Percentiles rank a stretch among this genome's conserved stretches.
Conservation (phyloP, 2,797 vertebrate genomes). For the Alcedo quadribrachys region DNA sequence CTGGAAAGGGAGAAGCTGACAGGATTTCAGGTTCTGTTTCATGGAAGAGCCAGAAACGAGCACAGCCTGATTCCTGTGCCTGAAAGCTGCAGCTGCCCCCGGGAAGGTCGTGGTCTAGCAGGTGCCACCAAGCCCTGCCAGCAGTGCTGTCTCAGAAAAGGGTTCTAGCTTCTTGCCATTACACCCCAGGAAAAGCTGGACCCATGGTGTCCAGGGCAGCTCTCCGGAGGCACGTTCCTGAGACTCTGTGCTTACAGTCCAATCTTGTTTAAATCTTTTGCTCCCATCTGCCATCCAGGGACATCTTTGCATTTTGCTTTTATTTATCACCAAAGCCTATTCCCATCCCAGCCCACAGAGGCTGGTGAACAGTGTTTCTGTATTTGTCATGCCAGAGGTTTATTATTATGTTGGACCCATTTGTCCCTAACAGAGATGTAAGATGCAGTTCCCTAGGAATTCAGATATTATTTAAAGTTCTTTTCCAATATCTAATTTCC, state of each 20-base stretch:
- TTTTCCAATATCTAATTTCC: slow-evolving; percentile 69
- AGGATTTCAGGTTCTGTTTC: background rate
- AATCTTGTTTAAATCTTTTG: background rate
- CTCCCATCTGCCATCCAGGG: background rate
- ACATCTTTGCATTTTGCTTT: background rate
- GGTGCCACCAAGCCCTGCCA: background rate
- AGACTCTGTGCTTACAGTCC: background rate
- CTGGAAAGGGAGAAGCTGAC: background rate
- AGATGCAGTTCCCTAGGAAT: slow-evolving; percentile 61
- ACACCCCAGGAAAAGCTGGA: background rate
- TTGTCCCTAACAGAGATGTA: slow-evolving; percentile 47
- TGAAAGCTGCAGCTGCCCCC: background rate
- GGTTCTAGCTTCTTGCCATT: background rate
- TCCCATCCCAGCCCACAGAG: background rate
- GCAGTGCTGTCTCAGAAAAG: background rate
- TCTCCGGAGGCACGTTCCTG: background rate
- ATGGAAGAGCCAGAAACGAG: background rate
- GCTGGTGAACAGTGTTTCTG: background rate
- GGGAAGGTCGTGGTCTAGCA: background rate
- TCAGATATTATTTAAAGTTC: slow-evolving; percentile 69
- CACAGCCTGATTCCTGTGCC: background rate
- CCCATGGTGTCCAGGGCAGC: background rate
- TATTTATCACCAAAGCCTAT: background rate
- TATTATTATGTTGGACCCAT: slow-evolving; percentile 37
- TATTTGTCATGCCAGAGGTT: slow-evolving; percentile 24